These are phyloP conservation scores for Colossoma macropomum DNA, from an alignment of 2,113 vertebrate species.

Conservation along the genomic window DNA sequence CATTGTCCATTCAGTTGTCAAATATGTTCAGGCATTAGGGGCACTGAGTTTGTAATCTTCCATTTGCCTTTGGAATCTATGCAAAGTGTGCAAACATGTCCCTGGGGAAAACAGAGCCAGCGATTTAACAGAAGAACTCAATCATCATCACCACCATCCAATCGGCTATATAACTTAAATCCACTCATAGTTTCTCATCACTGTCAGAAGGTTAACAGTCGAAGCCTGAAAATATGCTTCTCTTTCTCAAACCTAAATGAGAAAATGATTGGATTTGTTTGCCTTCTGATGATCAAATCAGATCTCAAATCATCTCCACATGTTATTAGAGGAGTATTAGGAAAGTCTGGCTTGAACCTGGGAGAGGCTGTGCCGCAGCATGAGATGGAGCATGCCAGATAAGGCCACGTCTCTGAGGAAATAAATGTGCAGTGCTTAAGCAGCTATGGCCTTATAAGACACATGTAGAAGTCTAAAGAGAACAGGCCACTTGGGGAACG, in stretches of 20 bases:
- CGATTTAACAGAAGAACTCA: conserved; percentile 10
- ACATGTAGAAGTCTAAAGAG: conserved; percentile 45
- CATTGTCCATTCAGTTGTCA: not conserved
- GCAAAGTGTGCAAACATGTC: not conserved
- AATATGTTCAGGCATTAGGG: conserved; percentile 22
- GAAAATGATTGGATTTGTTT: conserved; percentile 57
- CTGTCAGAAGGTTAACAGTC: conserved; percentile 29
- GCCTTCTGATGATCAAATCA: conserved; percentile 35
- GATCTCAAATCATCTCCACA: conserved; percentile 25
- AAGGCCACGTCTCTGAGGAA: not conserved
- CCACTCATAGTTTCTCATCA: conserved; percentile 32
- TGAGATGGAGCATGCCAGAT: conserved; percentile 2
- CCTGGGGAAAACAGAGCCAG: conserved; percentile 19
- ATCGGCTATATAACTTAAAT: conserved; percentile 38
- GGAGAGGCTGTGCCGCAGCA: not conserved
- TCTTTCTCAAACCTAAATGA: conserved; percentile 36
- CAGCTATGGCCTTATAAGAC: conserved; percentile 22
- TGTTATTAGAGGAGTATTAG: conserved; percentile 36
- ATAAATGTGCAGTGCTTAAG: conserved; percentile 29
- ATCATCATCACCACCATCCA: conserved; percentile 38
- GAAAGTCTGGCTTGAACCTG: conserved; percentile 13
- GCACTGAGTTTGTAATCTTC: conserved; percentile 35
- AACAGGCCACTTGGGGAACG: conserved; percentile 32
- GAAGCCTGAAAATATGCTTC: conserved; percentile 31
- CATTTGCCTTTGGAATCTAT: conserved; percentile 11